A percentile compares a stretch with the other conserved stretches of the same genome.
Evolutionary conservation across 2,797 vertebrate species (phyloP).

Genomic region (Selene dorsalis): DNA sequence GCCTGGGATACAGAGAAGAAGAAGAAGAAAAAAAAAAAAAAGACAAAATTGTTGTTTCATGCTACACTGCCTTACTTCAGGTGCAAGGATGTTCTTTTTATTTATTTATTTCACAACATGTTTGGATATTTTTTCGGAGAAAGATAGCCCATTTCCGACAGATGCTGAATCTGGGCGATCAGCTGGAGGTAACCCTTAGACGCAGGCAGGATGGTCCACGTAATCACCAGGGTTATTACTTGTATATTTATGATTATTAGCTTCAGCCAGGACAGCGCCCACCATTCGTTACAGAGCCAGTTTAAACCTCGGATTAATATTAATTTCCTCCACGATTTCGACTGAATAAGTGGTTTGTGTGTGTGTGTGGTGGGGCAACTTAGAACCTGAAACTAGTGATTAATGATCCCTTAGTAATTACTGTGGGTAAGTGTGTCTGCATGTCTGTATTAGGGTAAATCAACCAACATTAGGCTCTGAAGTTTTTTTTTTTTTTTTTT

Average conservation of each 20-base stretch:
- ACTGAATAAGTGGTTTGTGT: conserved; percentile 17
- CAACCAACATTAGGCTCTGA: conserved; percentile 13
- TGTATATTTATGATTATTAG: conserved; percentile 23
- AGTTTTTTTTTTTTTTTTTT: conserved; percentile 28
- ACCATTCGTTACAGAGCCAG: conserved; percentile 3
- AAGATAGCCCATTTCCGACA: neutral
- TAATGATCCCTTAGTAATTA: conserved; percentile 49
- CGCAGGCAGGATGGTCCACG: neutral
- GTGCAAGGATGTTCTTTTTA: neutral
- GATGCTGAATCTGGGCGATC: neutral
- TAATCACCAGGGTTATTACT: conserved; percentile 13
- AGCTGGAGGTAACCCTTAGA: conserved; percentile 1
- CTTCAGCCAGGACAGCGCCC: neutral
- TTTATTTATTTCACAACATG: neutral
- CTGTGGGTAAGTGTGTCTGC: conserved; percentile 11
- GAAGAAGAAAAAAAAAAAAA: conserved; percentile 25
- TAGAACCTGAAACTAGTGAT: conserved; percentile 56
- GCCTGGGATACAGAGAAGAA: neutral
- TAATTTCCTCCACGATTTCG: conserved; percentile 23
- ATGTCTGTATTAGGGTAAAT: conserved; percentile 30
- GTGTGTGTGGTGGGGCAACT: conserved; percentile 15
- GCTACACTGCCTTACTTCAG: conserved; percentile 25
- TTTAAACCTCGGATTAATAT: conserved; percentile 19
- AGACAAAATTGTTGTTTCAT: conserved; percentile 45
- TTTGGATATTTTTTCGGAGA: neutral